These are phyloP conservation scores for Saccopteryx leptura DNA, from an alignment of 2,113 vertebrate species.

Conservation along the genomic window DNA sequence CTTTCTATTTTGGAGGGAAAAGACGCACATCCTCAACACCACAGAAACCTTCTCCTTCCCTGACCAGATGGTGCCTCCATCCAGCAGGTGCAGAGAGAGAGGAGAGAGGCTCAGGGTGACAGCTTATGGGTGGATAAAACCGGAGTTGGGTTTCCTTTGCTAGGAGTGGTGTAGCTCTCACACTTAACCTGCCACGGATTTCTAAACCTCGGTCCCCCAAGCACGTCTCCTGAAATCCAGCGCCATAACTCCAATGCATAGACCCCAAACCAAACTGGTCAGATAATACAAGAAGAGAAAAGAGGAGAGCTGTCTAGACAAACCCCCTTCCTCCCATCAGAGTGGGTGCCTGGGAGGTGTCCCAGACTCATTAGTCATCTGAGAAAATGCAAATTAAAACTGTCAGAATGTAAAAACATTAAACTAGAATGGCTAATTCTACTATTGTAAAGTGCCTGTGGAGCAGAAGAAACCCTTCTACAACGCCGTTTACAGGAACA, in stretches of 20 bases:
- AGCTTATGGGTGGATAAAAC: background rate
- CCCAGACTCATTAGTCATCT: background rate
- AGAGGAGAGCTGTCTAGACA: background rate
- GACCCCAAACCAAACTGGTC: background rate
- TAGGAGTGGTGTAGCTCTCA: background rate
- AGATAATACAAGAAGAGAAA: background rate
- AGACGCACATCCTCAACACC: background rate
- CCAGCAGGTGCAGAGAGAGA: background rate
- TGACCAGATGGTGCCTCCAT: background rate
- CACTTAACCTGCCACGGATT: background rate
- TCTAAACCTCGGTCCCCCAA: background rate
- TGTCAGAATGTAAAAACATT: background rate
- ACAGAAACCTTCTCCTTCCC: background rate
- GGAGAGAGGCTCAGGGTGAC: background rate
- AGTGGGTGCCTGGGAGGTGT: background rate
- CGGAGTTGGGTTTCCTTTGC: background rate
- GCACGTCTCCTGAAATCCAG: background rate
- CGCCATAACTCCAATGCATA: background rate
- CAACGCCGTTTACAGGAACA: fast-evolving
- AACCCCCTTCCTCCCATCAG: background rate
- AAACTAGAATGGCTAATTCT: background rate
- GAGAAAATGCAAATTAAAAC: background rate
- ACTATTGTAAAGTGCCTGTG: background rate
- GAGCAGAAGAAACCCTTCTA: background rate
- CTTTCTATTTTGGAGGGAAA: background rate